These are phyloP conservation scores for Orthosia incerta DNA, from an alignment of 2,888 invertebrate species.

Conservation along the genomic window DNA sequence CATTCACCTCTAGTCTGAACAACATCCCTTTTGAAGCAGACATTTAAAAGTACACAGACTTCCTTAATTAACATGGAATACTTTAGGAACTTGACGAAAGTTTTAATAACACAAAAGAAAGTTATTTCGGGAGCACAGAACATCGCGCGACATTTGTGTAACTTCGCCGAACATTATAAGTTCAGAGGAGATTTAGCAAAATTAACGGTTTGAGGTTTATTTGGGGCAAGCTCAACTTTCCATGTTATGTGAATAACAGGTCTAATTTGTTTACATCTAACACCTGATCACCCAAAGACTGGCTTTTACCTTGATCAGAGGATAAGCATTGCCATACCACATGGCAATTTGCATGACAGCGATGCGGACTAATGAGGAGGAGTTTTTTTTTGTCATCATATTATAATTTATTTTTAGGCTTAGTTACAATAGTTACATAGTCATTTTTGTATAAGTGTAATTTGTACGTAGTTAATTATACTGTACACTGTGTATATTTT, in stretches of 20 bases:
- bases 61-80: conserved; percentile 17
- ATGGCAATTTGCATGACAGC: too few relatives aligned
- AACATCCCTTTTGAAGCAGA: background rate
- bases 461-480: too few relatives aligned
- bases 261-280: background rate
- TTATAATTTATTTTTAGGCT: too few relatives aligned
- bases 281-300: too few relatives aligned
- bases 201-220: background rate
- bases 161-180: conserved; percentile 16
- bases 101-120: conserved; percentile 23
- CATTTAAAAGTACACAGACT: conserved; percentile 8
- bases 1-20: background rate
- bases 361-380: too few relatives aligned
- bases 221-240: background rate
- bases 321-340: too few relatives aligned
- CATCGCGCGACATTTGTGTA: background rate
- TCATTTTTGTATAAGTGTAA: too few relatives aligned
- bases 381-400: too few relatives aligned
- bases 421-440: too few relatives aligned
- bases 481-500: too few relatives aligned
- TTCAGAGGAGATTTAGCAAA: background rate
- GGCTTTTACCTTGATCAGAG: too few relatives aligned
- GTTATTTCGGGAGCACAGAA: conserved; percentile 17
- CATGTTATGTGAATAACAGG: background rate
- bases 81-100: conserved; percentile 13